Conservation (phyloP, 2,888 invertebrate species). For the Epirrhoe alternata region DNA sequence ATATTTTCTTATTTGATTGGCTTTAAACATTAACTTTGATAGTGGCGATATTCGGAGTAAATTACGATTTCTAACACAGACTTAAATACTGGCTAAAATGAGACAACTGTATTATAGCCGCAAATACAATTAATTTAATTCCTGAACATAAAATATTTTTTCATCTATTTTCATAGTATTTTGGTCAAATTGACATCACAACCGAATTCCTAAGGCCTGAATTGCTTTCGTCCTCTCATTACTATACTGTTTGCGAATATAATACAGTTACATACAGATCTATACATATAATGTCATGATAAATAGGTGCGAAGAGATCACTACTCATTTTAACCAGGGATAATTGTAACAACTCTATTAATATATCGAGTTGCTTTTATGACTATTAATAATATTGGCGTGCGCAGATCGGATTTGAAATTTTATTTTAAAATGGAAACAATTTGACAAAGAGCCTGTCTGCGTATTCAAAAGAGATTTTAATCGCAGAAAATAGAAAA, state of each 20-base stretch:
- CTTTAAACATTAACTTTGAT: slow-evolving; percentile 37
- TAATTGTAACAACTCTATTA: slow-evolving; percentile 43
- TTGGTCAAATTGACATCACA: slow-evolving; percentile 32
- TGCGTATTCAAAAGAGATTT: too few relatives aligned
- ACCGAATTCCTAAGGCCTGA: slow-evolving; percentile 30
- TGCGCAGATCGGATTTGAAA: slow-evolving; percentile 47
- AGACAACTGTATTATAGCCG: slow-evolving; percentile 54
- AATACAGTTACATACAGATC: slow-evolving; percentile 41
- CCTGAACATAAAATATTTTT: slow-evolving; percentile 18
- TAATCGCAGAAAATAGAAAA: too few relatives aligned
- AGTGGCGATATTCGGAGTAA: slow-evolving; percentile 61
- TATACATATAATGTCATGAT: slow-evolving; percentile 47
- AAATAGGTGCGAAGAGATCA: slow-evolving; percentile 52
- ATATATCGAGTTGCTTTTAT: slow-evolving; percentile 44
- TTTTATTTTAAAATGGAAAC: too few relatives aligned
- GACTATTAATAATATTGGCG: slow-evolving; percentile 44
- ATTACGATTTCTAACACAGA: slow-evolving; percentile 69
- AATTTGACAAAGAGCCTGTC: too few relatives aligned
- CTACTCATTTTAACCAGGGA: slow-evolving; percentile 64
- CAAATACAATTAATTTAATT: slow-evolving; percentile 22
- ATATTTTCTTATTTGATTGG: slow-evolving; percentile 34
- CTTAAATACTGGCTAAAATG: slow-evolving; percentile 68
- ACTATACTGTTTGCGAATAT: slow-evolving; percentile 33
- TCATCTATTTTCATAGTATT: slow-evolving; percentile 28
- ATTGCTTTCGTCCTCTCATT: slow-evolving; percentile 15